These are phyloP conservation scores for Trochalopteron elliotii DNA, from an alignment of 2,113 vertebrate species.

Conservation along the genomic window DNA sequence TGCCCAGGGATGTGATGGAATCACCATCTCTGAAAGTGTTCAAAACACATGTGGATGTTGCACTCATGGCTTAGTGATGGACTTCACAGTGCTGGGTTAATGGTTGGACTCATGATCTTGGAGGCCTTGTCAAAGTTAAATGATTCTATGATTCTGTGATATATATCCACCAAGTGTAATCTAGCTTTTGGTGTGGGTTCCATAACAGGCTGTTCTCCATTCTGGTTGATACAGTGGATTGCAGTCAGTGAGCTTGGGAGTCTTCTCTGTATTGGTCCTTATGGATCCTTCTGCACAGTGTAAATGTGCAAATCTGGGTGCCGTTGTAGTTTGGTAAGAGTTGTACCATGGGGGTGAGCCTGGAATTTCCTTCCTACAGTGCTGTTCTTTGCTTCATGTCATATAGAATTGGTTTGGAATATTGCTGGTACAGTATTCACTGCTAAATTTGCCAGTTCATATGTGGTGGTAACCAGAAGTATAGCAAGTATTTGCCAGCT, in stretches of 20 bases:
- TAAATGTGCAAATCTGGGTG: neutral
- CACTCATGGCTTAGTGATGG: neutral
- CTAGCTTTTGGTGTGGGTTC: neutral
- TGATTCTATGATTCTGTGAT: neutral
- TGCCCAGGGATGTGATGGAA: neutral
- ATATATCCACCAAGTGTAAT: neutral
- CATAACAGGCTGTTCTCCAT: fast-evolving
- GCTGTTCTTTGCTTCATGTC: neutral
- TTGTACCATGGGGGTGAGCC: fast-evolving
- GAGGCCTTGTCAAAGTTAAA: neutral
- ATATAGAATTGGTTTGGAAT: fast-evolving
- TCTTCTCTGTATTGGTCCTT: neutral
- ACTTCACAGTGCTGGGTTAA: neutral
- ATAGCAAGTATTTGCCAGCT: neutral
- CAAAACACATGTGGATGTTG: fast-evolving
- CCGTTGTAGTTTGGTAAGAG: neutral
- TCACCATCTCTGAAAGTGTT: neutral
- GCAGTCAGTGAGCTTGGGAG: neutral
- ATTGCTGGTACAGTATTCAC: neutral
- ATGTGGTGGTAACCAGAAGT: neutral
- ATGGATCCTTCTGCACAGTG: neutral
- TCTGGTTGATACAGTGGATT: neutral
- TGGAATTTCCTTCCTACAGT: neutral
- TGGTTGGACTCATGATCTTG: neutral
- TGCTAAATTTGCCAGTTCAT: neutral